Base-by-base conservation (phyloP, 1,140 invertebrate species). In the Aethina tumida region DNA sequence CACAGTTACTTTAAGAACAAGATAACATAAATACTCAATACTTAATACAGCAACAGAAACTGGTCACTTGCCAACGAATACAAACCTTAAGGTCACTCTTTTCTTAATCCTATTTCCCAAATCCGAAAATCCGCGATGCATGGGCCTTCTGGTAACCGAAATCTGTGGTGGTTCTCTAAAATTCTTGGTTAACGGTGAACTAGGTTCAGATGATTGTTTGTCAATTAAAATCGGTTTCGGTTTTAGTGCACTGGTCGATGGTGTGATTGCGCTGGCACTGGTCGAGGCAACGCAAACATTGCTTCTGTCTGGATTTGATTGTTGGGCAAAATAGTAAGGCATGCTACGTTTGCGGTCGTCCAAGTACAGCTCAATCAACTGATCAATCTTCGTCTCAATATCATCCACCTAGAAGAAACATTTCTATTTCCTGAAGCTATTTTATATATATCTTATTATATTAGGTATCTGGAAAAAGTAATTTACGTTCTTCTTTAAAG, bases 311-410 rank as follows among this genome's bases (percentile, higher is more conserved):
- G 28, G 7, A 6, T 18, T 6, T 21, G 18, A 4, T 21, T 32
- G 28, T 29, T 20, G 25, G 69, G 68, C 46, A 74, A 60, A 41
- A 68, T 58, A 53, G 69, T 52, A 47, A 79, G 62, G 47, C 70
- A 12, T 10, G 26, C 10, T 28, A 14, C 35, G 66, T 61, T 82
- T 78, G 54, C 89, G 71, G 64, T 94, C 89, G 63, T 92, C 87
- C 71, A 89, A 76, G 61, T 93, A 92, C 66, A 94, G 73, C 58
- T 95, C 90, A 58, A 95, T 77, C 52, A 96, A 73, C 63, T 92
- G 78, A 66, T 95, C 89, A 57, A 96, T 69, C 70, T 95, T 95
- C 55, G 75, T 76, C 69, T 94, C 90, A 63, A 91, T 90, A 61
- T 93, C 88, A 59, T 92, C 89, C 53, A 93, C 85, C 88, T 93